Evolutionary conservation across 2,797 vertebrate species (phyloP), one percentile per base, ranked within the genome.

Genomic region (Poeciliopsis turneri): DNA sequence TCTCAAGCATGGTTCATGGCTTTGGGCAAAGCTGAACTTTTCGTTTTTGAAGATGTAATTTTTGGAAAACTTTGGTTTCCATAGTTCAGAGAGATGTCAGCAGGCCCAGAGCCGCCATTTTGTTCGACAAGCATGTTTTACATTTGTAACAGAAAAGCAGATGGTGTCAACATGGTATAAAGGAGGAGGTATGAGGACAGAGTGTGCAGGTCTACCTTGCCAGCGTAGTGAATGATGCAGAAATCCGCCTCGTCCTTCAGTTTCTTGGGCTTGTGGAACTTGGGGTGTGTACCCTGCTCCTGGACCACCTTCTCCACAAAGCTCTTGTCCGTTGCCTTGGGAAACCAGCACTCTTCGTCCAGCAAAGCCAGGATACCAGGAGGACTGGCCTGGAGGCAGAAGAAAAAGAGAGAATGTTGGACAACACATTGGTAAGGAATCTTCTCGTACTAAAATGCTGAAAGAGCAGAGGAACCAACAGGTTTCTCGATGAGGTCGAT

Each of bases 301-400:
- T 98, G 97, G 68, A 97, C 96, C 75, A 99, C 92, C 84, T 99
- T 99, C 88, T 99, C 98, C 90, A 99, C 98, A 87, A 99, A 99
- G 28, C 97, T 98, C 95, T 98, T 98, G 92, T 99, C 98, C 8
- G 98, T 99, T 84, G 98, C 98, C 93, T 99, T 99, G 11, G 98
- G 98, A 79, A 99, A 99, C 98, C 98, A 99, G 92, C 98, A 99
- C 87, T 99, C 98, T 89, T 99, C 98, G 83, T 99, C 98, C 94
- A 99, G 90, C 79, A 99, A 92, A 25, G 98, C 98, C 47, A 99
- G 90, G 78, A 99, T 97, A 28, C 98, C 98, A 1, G 98, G 98
- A 47, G 98, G 98, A 77, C 96, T 98, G 53, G 98, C 97, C 98
- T 99, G 91, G 13, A 75, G 45, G 78, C 55, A 84, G 4, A 4